A percentile compares a stretch with the other conserved stretches of the same genome.
Evolutionary conservation across 2,113 vertebrate genomes (phyloP).

Genomic region (Genyomyrus donnyi): DNA sequence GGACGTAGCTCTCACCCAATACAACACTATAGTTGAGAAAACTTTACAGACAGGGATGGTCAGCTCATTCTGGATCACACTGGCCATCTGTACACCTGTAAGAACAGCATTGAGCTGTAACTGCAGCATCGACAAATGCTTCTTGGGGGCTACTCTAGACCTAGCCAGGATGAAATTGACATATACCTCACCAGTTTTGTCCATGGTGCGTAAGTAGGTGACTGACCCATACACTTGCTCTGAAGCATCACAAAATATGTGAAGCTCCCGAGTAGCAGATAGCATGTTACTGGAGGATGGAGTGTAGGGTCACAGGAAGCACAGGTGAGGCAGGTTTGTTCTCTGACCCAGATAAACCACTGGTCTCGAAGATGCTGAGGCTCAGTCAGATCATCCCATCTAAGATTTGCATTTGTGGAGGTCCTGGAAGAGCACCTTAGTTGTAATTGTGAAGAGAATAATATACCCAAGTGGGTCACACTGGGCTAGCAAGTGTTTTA

Average conservation of each 20-base stretch:
- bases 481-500: background rate
- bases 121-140: background rate
- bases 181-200: background rate
- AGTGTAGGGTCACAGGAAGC: background rate
- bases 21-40: no score
- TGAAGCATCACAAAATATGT: background rate
- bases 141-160: background rate
- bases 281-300: background rate
- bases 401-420: background rate
- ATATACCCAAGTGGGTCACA: background rate
- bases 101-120: background rate
- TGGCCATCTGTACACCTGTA: background rate
- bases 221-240: background rate
- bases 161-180: background rate
- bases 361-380: background rate
- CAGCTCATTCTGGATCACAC: background rate
- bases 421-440: background rate
- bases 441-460: background rate
- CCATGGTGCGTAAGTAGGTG: background rate
- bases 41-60: no score
- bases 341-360: background rate
- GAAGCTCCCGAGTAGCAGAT: background rate
- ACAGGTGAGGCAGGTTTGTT: background rate
- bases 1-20: no score
- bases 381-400: background rate